phyloP scores from a whole-genome alignment of 2,797 vertebrate genomes.

The Betta splendens region DNA sequence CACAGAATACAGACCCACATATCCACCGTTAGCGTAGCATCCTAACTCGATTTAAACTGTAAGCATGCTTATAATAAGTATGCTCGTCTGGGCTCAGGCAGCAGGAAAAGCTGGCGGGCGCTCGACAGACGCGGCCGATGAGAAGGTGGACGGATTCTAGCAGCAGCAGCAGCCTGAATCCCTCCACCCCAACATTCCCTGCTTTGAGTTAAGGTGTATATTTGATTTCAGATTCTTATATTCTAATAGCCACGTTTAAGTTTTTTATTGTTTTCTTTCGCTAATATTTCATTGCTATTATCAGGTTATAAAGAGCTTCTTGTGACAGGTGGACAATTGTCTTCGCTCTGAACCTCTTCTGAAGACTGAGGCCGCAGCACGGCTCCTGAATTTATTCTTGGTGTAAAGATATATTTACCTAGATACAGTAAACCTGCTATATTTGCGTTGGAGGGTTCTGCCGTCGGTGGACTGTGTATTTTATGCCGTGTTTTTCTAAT shows the following conservation, averaged over 20 bases:
- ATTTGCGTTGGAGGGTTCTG: slow-evolving; percentile 70
- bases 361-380: slow-evolving; percentile 15
- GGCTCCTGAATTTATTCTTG: slow-evolving; percentile 59
- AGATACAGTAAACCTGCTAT: slow-evolving; percentile 60
- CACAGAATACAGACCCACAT: slow-evolving; percentile 2
- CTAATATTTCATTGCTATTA: slow-evolving; percentile 36
- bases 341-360: neutral
- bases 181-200: slow-evolving; percentile 24
- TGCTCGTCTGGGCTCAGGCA: slow-evolving; percentile 9
- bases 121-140: slow-evolving; percentile 12
- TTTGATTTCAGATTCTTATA: slow-evolving; percentile 46
- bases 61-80: slow-evolving; percentile 11
- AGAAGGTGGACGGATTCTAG: slow-evolving; percentile 17
- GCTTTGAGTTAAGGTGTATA: slow-evolving; percentile 37
- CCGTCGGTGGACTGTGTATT: slow-evolving; percentile 71
- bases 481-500: slow-evolving; percentile 79
- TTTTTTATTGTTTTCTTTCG: slow-evolving; percentile 42
- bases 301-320: slow-evolving; percentile 37
- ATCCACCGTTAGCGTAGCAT: neutral
- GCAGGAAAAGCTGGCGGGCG: slow-evolving; percentile 6
- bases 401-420: slow-evolving; percentile 78
- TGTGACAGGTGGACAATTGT: slow-evolving; percentile 28
- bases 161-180: slow-evolving; percentile 16
- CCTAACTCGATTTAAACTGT: neutral
- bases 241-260: slow-evolving; percentile 31